phyloP scores from a whole-genome alignment of 2,113 vertebrate genomes.

The Sinocyclocheilus anshuiensis region DNA sequence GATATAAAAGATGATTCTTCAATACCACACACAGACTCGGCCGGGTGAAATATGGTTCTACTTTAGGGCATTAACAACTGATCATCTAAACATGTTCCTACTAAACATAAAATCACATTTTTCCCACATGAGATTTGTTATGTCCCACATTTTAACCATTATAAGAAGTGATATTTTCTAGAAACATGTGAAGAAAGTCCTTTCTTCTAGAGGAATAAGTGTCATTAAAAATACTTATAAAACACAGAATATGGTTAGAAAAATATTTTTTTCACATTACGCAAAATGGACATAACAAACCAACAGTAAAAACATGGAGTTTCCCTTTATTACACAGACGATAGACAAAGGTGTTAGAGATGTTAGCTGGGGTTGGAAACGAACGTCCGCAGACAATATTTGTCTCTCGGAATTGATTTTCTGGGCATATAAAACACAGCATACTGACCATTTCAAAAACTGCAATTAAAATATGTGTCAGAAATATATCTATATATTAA shows the following conservation, averaged over 20 bases:
- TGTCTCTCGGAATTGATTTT: background rate
- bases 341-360: constrained; percentile 3
- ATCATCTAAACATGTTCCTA: constrained; percentile 29
- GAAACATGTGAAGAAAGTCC: background rate
- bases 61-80: constrained; percentile 9
- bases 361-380: constrained; percentile 3
- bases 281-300: constrained; percentile 26
- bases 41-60: constrained; percentile 24
- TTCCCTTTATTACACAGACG: constrained; percentile 23
- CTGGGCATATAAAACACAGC: background rate
- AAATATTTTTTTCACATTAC: background rate
- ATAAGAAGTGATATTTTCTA: background rate
- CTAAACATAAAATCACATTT: constrained; percentile 20
- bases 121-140: constrained; percentile 28
- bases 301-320: background rate
- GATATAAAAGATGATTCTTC: constrained; percentile 20
- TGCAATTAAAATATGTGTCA: background rate
- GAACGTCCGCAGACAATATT: background rate
- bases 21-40: constrained; percentile 39
- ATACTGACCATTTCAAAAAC: constrained; percentile 9
- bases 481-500: constrained; percentile 40
- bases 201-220: background rate
- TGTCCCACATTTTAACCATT: background rate
- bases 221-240: background rate
- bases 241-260: background rate